Conservation (phyloP, 2,113 vertebrate species). For the Meriones unguiculatus region DNA sequence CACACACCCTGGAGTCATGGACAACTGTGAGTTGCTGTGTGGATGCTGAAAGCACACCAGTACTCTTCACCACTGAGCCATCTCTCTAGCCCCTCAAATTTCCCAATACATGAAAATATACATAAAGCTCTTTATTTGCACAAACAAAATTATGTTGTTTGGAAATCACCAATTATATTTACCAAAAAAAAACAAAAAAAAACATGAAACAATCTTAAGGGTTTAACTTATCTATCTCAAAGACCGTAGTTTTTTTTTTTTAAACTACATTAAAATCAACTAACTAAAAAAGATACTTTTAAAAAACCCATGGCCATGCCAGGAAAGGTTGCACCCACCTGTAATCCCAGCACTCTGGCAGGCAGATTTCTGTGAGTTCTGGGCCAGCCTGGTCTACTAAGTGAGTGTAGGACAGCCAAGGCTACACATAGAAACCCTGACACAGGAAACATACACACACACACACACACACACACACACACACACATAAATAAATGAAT, state of each 20-base stretch:
- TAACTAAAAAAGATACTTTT: background rate
- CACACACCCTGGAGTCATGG: background rate
- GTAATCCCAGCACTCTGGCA: no score
- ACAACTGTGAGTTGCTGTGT: background rate
- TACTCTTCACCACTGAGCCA: background rate
- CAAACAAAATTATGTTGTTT: constrained; percentile 5
- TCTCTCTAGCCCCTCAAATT: background rate
- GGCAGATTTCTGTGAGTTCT: no score
- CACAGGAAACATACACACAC: no score
- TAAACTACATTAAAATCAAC: constrained; percentile 2
- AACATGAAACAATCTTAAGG: background rate
- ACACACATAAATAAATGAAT: no score
- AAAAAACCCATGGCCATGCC: background rate
- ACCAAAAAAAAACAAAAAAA: constrained; percentile 29
- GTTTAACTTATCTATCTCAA: background rate
- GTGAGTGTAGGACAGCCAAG: no score
- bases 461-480: no score
- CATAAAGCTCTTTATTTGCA: background rate
- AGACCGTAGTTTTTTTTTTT: background rate
- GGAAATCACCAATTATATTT: background rate
- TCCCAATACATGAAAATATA: background rate
- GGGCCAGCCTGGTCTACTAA: no score
- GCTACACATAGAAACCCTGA: no score
- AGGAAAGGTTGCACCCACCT: no score
- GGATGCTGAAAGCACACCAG: background rate